A percentile compares a stretch with the other conserved stretches of the same genome.
Evolutionary conservation across 2,888 invertebrate species (phyloP).

Genomic region (Rosalia funebris): DNA sequence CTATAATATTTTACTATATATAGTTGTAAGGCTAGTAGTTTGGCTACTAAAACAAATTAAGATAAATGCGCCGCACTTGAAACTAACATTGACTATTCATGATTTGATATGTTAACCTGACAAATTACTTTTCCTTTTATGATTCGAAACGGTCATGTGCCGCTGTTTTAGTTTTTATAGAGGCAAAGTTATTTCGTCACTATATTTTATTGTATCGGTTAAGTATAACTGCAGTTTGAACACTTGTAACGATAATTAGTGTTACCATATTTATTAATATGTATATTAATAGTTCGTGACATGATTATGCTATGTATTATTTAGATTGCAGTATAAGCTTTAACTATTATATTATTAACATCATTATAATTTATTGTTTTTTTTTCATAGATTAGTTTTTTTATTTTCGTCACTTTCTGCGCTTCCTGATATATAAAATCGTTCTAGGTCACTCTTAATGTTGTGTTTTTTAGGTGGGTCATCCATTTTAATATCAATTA

Average conservation of each 20-base stretch:
- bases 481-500: neutral
- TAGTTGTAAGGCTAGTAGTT: neutral
- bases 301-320: no score
- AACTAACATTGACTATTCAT: constrained; percentile 11
- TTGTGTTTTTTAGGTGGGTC: constrained; percentile 6
- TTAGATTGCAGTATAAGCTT: no score
- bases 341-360: no score
- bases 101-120: neutral
- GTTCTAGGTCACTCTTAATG: neutral
- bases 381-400: no score
- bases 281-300: no score
- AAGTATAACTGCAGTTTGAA: neutral
- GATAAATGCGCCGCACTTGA: constrained; percentile 2
- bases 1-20: neutral
- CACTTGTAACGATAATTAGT: no score
- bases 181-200: constrained; percentile 1
- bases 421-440: no score
- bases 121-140: constrained; percentile 6
- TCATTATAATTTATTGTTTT: no score
- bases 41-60: neutral
- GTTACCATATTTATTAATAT: no score
- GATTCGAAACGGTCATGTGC: neutral
- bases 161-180: neutral
- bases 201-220: neutral
- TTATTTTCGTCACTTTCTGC: no score